Conservation (phyloP, 2,797 vertebrate genomes). For the Megaceryle alcyon region DNA sequence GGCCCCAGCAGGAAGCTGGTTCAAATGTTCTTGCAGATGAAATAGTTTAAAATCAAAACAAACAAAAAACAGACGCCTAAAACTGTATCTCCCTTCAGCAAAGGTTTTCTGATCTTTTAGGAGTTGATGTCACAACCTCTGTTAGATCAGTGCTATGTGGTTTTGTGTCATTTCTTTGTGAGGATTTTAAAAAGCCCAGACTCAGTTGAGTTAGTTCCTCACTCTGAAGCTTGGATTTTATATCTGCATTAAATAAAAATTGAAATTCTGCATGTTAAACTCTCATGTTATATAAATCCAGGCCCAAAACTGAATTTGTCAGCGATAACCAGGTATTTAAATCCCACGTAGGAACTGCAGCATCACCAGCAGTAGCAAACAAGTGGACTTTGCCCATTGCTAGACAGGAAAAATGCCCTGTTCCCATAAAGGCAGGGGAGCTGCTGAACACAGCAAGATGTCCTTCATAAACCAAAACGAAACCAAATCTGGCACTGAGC, state of each 20-base stretch:
- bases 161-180: background rate
- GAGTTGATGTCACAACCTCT: background rate
- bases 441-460: background rate
- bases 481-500: background rate
- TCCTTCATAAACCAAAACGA: background rate
- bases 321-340: background rate
- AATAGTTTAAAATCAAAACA: background rate
- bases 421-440: background rate
- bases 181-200: background rate
- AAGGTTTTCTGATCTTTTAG: background rate
- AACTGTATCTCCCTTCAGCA: background rate
- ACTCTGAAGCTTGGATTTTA: background rate
- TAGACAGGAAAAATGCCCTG: background rate
- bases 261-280: background rate
- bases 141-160: background rate
- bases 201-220: background rate
- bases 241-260: background rate
- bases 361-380: accelerated
- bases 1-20: background rate
- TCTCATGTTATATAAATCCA: background rate
- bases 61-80: background rate
- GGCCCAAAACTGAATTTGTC: background rate
- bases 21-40: background rate
- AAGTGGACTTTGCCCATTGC: background rate
- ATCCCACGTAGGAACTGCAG: background rate